A percentile compares a stretch with the other conserved stretches of the same genome.
Conservation (phyloP, 1,140 invertebrate genomes). For the Lasioglossum baleicum region DNA sequence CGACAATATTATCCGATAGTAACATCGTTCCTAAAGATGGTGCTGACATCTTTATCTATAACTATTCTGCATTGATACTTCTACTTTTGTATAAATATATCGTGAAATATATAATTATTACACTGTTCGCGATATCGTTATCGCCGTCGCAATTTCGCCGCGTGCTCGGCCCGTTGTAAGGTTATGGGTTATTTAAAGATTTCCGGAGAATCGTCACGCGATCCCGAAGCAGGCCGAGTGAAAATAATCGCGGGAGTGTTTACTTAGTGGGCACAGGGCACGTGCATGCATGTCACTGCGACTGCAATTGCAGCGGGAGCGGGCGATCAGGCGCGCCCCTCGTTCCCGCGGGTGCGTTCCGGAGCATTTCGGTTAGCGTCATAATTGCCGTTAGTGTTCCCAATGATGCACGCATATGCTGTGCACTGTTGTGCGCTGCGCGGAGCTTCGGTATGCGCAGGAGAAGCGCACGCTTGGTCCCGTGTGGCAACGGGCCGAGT, state of each 20-base stretch:
- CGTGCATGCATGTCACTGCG: conserved; percentile 57
- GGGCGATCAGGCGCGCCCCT: background rate
- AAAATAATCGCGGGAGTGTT: conserved; percentile 48
- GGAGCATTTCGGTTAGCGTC: conserved; percentile 59
- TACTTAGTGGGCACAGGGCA: conserved; percentile 46
- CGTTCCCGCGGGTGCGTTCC: conserved; percentile 26
- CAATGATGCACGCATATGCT: conserved; percentile 61
- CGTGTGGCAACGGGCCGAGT: background rate
- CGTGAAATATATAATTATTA: no score
- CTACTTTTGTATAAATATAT: no score
- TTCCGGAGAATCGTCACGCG: conserved; percentile 40
- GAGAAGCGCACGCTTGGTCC: background rate
- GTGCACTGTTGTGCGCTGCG: background rate
- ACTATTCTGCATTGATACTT: no score
- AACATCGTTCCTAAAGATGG: no score
- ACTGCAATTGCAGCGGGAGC: conserved; percentile 13
- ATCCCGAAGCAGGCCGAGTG: background rate
- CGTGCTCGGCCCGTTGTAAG: background rate
- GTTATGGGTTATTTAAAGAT: conserved; percentile 46
- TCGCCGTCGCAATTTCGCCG: conserved; percentile 10
- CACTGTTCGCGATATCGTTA: conserved; percentile 15
- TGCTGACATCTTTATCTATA: no score
- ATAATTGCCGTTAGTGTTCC: conserved; percentile 75
- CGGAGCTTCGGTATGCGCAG: conserved; percentile 19
- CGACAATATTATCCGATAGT: no score